These are phyloP conservation scores for Myotis findleyi DNA, from an alignment of 2,797 vertebrate species.

Conservation along the genomic window DNA sequence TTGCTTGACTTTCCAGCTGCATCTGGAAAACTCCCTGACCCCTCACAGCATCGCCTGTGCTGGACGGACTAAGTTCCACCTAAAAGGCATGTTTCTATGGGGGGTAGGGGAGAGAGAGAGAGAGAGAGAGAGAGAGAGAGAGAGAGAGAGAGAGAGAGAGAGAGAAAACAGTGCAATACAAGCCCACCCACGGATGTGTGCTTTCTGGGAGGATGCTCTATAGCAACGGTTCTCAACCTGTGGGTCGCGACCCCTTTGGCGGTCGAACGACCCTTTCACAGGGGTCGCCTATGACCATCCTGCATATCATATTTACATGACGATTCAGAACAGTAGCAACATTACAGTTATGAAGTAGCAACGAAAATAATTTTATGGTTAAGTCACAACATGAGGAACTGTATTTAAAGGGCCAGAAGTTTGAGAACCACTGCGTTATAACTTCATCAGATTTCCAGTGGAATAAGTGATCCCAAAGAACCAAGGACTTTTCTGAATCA, in stretches of 20 bases:
- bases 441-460: neutral
- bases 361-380: too few species aligned
- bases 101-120: neutral
- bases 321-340: too few species aligned
- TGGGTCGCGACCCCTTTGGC: too few species aligned
- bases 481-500: conserved; percentile 42
- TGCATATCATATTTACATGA: too few species aligned
- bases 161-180: fast-evolving
- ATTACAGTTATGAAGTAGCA: too few species aligned
- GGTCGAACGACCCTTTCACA: too few species aligned
- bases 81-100: neutral
- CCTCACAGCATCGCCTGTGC: neutral
- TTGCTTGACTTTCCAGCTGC: neutral
- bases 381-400: too few species aligned
- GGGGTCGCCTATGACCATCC: too few species aligned
- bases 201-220: neutral
- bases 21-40: neutral
- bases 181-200: neutral
- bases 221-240: neutral
- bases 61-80: neutral
- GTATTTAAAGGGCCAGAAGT: too few species aligned
- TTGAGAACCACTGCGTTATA: too few species aligned
- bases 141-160: neutral
- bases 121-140: neutral
- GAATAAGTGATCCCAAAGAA: conserved; percentile 23